Evolutionary conservation across 2,797 vertebrate genomes (phyloP).

Genomic region (Sitta carolinensis): DNA sequence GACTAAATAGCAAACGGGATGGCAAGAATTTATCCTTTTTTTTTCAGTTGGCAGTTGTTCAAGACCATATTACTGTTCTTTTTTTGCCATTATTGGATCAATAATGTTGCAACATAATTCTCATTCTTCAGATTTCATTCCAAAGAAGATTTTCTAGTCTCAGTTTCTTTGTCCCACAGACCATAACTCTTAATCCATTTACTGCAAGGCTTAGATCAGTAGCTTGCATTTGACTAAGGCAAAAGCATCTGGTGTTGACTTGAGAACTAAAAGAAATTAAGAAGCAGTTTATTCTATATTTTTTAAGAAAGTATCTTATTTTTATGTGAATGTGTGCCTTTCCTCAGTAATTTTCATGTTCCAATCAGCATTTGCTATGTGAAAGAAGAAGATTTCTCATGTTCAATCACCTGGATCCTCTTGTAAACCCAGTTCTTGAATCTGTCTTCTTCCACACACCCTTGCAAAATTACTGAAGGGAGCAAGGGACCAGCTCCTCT

Average conservation of each 20-base stretch:
- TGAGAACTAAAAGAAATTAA: neutral
- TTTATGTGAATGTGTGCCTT: neutral
- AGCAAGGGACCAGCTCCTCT: neutral
- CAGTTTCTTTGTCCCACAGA: conserved; percentile 24
- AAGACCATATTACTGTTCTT: neutral
- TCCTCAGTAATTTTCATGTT: neutral
- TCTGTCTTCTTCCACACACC: neutral
- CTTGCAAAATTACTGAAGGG: neutral
- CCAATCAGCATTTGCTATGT: neutral
- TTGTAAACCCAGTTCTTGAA: neutral
- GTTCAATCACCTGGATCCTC: neutral
- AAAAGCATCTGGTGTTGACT: neutral
- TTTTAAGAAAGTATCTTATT: neutral
- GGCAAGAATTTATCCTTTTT: neutral
- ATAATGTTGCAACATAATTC: conserved; percentile 14
- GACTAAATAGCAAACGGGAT: neutral
- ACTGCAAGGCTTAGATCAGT: neutral
- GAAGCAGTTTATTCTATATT: neutral
- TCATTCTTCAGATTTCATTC: conserved; percentile 2
- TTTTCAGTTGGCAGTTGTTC: neutral
- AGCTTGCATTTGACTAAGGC: neutral
- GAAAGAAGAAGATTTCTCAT: neutral
- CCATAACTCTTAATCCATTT: conserved; percentile 32
- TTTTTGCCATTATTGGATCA: conserved; percentile 41
- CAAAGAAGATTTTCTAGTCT: conserved; percentile 33